phyloP scores from a whole-genome alignment of 2,113 vertebrate species.

The Nothobranchius kuhntae region DNA sequence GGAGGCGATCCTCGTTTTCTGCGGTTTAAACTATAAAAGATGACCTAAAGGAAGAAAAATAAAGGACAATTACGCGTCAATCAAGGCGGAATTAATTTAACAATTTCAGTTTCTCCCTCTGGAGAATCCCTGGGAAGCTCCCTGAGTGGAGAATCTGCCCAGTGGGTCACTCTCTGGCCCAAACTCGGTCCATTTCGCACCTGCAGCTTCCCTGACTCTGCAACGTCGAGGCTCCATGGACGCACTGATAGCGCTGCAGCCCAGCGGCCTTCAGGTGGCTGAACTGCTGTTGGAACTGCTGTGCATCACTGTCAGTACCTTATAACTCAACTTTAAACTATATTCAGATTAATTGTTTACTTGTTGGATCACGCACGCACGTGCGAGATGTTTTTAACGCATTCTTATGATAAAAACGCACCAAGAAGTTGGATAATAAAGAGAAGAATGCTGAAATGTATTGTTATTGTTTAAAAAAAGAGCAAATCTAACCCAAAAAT shows the following conservation, averaged over 20 bases:
- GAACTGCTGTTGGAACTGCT: background rate
- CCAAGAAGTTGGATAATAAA: background rate
- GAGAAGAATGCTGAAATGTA: too few relatives aligned
- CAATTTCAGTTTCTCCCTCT: background rate
- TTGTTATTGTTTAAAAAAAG: too few relatives aligned
- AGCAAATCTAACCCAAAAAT: too few relatives aligned
- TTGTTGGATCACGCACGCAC: background rate
- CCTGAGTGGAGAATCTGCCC: conserved; percentile 38
- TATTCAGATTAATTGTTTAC: too few relatives aligned
- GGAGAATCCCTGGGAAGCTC: conserved; percentile 38
- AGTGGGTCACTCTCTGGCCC: conserved; percentile 31
- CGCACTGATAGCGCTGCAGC: conserved; percentile 26
- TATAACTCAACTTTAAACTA: background rate
- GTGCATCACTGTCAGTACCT: background rate
- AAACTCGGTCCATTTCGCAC: conserved; percentile 28
- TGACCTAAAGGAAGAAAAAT: background rate
- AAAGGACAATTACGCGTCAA: background rate
- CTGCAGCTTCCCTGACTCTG: conserved; percentile 52
- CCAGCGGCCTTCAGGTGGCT: conserved; percentile 4
- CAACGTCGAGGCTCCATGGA: conserved; percentile 25
- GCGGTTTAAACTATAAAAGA: background rate
- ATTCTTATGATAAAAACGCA: background rate
- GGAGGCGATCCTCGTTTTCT: conserved; percentile 14
- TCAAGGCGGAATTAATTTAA: background rate
- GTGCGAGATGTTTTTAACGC: background rate